phyloP scores from a whole-genome alignment of 2,888 invertebrate species.

The Orchestes rusci region DNA sequence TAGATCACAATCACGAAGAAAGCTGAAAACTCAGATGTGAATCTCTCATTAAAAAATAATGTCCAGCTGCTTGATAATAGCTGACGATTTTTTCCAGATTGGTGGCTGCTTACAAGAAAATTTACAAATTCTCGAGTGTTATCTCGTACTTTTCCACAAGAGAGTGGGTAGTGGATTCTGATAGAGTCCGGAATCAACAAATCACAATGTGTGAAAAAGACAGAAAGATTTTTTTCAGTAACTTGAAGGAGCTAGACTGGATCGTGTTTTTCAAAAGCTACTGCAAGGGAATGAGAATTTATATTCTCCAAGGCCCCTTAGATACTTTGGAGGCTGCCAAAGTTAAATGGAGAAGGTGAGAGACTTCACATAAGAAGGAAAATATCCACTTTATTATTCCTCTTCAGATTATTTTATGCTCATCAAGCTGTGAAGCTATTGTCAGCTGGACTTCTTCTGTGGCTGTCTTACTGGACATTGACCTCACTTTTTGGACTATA shows the following conservation, averaged over 20 bases:
- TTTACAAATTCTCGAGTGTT: constrained; percentile 68
- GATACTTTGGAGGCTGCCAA: constrained; percentile 56
- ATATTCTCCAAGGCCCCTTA: constrained; percentile 71
- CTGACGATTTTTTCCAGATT: constrained; percentile 42
- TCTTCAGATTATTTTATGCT: constrained; percentile 15
- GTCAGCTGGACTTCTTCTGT: neutral
- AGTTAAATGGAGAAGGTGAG: constrained; percentile 10
- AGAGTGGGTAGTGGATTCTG: constrained; percentile 63
- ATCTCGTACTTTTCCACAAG: constrained; percentile 69
- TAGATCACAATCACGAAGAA: no score
- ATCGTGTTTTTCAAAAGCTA: constrained; percentile 60
- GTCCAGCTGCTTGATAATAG: no score
- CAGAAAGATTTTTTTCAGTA: constrained; percentile 62
- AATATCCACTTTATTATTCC: no score
- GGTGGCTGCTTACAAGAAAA: constrained; percentile 69
- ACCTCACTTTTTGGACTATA: no score
- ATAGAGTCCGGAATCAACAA: constrained; percentile 54
- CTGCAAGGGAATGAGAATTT: constrained; percentile 65
- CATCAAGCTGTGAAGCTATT: constrained; percentile 12
- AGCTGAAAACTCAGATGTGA: no score
- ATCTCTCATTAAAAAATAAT: no score
- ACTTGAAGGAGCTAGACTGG: constrained; percentile 71
- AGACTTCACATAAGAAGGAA: no score
- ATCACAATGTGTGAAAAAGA: constrained; percentile 46
- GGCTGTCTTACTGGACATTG: no score